phyloP scores from a whole-genome alignment of 2,888 invertebrate species.

The Drosophila borborema region DNA sequence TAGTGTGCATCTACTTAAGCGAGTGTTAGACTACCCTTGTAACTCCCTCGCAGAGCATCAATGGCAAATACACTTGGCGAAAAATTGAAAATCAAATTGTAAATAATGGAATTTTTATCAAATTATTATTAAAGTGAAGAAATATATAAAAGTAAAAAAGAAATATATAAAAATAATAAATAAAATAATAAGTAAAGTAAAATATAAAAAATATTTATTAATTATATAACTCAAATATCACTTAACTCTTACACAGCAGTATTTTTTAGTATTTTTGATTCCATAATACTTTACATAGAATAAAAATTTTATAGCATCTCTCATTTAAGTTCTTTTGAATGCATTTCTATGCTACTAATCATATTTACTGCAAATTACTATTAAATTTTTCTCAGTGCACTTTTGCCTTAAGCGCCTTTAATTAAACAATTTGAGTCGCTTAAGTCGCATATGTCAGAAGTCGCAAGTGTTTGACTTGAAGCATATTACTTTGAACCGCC shows the following conservation, averaged over 20 bases:
- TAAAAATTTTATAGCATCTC: background rate
- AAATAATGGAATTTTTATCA: background rate
- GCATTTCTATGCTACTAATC: background rate
- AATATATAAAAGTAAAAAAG: background rate
- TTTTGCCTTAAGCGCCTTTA: slow-evolving; percentile 54
- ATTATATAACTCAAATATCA: background rate
- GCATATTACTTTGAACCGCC: slow-evolving; percentile 77
- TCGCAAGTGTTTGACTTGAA: slow-evolving; percentile 72
- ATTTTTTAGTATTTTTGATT: background rate
- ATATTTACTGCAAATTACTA: background rate
- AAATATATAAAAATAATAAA: background rate
- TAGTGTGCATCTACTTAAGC: slow-evolving; percentile 24
- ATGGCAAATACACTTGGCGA: slow-evolving; percentile 36
- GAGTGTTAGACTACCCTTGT: slow-evolving; percentile 42
- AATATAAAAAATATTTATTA: too few relatives aligned
- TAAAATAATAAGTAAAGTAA: too few relatives aligned
- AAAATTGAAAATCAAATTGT: slow-evolving; percentile 7
- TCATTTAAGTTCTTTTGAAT: background rate
- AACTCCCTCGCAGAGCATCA: slow-evolving; percentile 39
- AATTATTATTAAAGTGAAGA: background rate
- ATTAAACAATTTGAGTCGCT: slow-evolving; percentile 67
- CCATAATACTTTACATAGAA: background rate
- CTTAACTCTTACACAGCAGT: background rate
- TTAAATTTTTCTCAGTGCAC: slow-evolving; percentile 27
- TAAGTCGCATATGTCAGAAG: slow-evolving; percentile 60